Evolutionary conservation across 2,797 vertebrate genomes (phyloP).

Genomic region (Sternarchorhynchus goeldii): DNA sequence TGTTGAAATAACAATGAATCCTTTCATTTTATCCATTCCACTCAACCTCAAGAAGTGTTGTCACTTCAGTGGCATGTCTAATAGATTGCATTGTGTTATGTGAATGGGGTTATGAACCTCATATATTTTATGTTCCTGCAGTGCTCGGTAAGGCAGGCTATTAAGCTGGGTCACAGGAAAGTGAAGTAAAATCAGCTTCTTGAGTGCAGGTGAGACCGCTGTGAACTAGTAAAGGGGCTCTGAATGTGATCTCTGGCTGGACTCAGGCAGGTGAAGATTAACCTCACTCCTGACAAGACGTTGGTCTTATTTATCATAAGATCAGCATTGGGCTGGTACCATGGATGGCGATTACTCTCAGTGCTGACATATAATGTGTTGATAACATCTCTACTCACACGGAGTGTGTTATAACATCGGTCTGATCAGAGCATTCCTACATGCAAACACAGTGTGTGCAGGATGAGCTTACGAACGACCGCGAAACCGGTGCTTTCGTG

Average conservation of each 20-base stretch:
- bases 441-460: too few relatives aligned
- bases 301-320: conserved; percentile 60
- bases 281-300: conserved; percentile 24
- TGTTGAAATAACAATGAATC: background rate
- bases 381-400: background rate
- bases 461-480: too few relatives aligned
- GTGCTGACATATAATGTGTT: too few relatives aligned
- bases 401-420: background rate
- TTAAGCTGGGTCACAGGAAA: too few relatives aligned
- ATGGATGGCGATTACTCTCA: conserved; percentile 9
- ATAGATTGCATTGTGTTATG: too few relatives aligned
- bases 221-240: background rate
- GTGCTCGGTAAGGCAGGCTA: too few relatives aligned
- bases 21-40: background rate
- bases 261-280: conserved; percentile 16
- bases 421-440: too few relatives aligned
- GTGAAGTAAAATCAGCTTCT: background rate
- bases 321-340: conserved; percentile 53
- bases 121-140: too few relatives aligned
- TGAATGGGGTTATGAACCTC: too few relatives aligned
- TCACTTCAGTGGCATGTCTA: too few relatives aligned
- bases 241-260: conserved; percentile 38
- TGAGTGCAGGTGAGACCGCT: background rate
- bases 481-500: too few relatives aligned
- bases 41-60: too few relatives aligned